These are phyloP conservation scores for Dryocosmus kuriphilus DNA, from an alignment of 2,888 invertebrate species.

Conservation along the genomic window DNA sequence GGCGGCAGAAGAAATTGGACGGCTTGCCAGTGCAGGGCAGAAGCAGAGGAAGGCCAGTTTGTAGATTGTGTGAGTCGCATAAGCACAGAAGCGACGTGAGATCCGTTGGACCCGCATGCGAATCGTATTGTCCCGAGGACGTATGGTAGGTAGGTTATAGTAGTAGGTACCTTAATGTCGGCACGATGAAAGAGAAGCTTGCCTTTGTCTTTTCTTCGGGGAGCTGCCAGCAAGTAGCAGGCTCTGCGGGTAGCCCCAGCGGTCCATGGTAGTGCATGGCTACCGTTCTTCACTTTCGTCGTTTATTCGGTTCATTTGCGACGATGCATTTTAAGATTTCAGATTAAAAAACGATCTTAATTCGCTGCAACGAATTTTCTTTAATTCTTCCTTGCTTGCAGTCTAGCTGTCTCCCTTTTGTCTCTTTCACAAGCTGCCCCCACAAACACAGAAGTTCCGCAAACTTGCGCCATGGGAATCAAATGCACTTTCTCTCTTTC, in stretches of 20 bases:
- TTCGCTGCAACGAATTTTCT: conserved; percentile 46
- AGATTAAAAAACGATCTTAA: conserved; percentile 52
- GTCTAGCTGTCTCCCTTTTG: conserved; percentile 17
- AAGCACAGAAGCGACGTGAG: conserved; percentile 70
- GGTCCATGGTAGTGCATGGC: conserved; percentile 59
- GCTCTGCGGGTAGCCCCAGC: conserved; percentile 74
- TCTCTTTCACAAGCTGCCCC: neutral
- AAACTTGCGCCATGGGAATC: conserved; percentile 37
- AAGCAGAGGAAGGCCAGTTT: conserved; percentile 54
- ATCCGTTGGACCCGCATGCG: conserved; percentile 77
- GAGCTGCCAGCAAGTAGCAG: conserved; percentile 72
- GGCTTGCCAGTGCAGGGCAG: neutral
- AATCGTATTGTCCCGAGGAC: conserved; percentile 73
- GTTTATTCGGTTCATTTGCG: conserved; percentile 59
- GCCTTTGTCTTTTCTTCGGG: conserved; percentile 66
- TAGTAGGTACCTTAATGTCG: conserved; percentile 75
- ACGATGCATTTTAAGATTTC: conserved; percentile 61
- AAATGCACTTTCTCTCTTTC: conserved; percentile 2
- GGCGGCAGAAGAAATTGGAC: conserved; percentile 45
- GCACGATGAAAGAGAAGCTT: conserved; percentile 74
- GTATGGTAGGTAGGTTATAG: conserved; percentile 29
- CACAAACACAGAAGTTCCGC: conserved; percentile 6
- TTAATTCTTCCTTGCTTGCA: conserved; percentile 6
- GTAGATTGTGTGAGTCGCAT: conserved; percentile 59
- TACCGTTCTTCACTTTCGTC: conserved; percentile 63